Conservation (phyloP, 2,888 invertebrate genomes). For the Sceliomorpha sp. region DNA sequence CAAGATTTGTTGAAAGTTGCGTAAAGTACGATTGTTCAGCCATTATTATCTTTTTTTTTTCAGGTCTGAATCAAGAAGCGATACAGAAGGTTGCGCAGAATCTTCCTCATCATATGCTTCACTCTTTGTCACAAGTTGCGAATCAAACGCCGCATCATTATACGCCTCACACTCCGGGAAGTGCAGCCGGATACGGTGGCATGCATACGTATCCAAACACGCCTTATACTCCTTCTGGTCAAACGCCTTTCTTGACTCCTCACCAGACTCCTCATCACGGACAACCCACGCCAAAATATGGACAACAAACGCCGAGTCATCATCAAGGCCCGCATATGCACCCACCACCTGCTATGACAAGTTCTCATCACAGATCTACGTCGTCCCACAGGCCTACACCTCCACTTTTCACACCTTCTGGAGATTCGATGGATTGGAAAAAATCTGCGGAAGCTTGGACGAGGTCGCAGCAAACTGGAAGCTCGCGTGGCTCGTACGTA, state of each 20-base stretch:
- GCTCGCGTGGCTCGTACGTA: conserved; percentile 72
- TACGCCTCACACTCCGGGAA: conserved; percentile 87
- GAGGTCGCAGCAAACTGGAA: conserved; percentile 79
- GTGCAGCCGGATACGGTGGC: conserved; percentile 82
- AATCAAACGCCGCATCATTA: conserved; percentile 82
- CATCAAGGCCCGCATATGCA: no score
- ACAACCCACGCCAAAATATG: no score
- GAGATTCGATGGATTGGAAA: conserved; percentile 90
- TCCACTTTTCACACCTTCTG: conserved; percentile 76
- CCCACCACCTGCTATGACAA: no score
- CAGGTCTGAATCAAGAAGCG: conserved; percentile 84
- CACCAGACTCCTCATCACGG: no score
- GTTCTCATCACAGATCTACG: conserved; percentile 81
- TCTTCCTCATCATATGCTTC: conserved; percentile 86
- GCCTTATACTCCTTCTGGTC: no score
- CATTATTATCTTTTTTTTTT: no score
- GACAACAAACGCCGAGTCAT: no score
- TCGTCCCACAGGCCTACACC: conserved; percentile 76
- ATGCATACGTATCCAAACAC: no score
- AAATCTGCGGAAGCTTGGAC: conserved; percentile 94
- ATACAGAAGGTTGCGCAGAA: conserved; percentile 87
- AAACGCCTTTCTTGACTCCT: no score
- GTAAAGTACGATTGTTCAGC: no score
- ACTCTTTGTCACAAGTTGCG: no score
- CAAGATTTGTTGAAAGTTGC: no score